Percentiles rank a stretch among this genome's conserved stretches.
phyloP scores from a whole-genome alignment of 2,888 invertebrate species.

The Homarus gammarus region DNA sequence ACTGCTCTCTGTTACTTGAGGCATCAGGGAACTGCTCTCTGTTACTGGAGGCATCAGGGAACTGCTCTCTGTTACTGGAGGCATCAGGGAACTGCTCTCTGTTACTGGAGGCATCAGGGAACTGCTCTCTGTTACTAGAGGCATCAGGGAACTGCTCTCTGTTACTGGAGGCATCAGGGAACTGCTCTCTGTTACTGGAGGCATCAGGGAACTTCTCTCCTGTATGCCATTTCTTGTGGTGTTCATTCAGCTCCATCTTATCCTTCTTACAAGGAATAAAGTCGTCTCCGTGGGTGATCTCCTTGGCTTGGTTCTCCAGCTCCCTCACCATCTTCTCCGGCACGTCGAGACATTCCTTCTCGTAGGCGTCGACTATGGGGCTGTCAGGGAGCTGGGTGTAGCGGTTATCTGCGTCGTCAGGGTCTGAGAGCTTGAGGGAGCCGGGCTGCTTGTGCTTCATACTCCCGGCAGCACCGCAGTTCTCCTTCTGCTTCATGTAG shows the following conservation, averaged over 20 bases:
- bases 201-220: no score
- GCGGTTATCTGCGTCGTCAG: conserved; percentile 49
- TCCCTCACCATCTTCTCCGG: conserved; percentile 73
- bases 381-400: conserved; percentile 56
- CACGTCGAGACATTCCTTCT: conserved; percentile 71
- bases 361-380: conserved; percentile 73
- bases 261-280: conserved; percentile 68
- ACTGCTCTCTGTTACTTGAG: no score
- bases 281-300: conserved; percentile 27
- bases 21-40: no score
- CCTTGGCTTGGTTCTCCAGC: conserved; percentile 65
- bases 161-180: not conserved
- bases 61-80: no score
- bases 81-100: no score
- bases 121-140: no score
- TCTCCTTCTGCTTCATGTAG: conserved; percentile 68
- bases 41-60: no score
- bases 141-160: no score
- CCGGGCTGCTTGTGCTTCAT: conserved; percentile 51
- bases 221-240: conserved; percentile 53
- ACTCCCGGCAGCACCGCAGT: conserved; percentile 37
- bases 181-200: not conserved
- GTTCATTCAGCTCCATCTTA: conserved; percentile 63
- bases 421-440: conserved; percentile 48
- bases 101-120: no score